phyloP scores from a whole-genome alignment of 2,888 invertebrate species.

The Epicampocera succincta region DNA sequence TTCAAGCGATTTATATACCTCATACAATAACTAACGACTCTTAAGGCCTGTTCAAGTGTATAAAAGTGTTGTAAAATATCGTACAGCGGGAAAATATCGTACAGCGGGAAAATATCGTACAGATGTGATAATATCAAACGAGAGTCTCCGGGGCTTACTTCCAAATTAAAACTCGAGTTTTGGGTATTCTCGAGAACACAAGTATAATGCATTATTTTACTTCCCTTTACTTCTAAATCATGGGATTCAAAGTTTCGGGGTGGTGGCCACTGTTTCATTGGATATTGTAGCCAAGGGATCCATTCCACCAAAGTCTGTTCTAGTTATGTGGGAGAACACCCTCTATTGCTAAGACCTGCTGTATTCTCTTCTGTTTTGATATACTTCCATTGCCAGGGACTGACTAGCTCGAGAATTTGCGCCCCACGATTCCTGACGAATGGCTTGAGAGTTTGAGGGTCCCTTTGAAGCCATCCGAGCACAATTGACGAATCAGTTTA shows the following conservation, averaged over 20 bases:
- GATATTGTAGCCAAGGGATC: slow-evolving; percentile 1
- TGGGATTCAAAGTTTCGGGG: slow-evolving; percentile 9
- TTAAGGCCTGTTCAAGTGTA: slow-evolving; percentile 18
- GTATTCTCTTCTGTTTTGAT: not conserved
- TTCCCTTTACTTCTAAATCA: slow-evolving; percentile 24
- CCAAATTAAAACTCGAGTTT: no score
- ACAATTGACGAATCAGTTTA: slow-evolving; percentile 21
- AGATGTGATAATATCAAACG: no score
- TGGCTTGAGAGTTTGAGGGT: not conserved
- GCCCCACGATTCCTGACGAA: slow-evolving; percentile 14
- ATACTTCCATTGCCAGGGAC: slow-evolving; percentile 18
- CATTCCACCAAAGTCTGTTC: not conserved
- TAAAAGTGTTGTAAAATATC: slow-evolving; percentile 32
- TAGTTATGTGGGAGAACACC: not conserved
- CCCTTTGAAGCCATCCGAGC: not conserved
- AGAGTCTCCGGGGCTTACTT: no score
- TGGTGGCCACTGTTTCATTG: not conserved
- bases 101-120: no score
- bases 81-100: no score
- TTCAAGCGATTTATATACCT: no score
- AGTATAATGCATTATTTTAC: not conserved
- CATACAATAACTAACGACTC: no score
- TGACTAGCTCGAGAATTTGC: not conserved
- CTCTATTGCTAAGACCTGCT: not conserved
- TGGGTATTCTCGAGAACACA: no score